Conservation (phyloP, 2,113 vertebrate species). For the Clarias gariepinus region DNA sequence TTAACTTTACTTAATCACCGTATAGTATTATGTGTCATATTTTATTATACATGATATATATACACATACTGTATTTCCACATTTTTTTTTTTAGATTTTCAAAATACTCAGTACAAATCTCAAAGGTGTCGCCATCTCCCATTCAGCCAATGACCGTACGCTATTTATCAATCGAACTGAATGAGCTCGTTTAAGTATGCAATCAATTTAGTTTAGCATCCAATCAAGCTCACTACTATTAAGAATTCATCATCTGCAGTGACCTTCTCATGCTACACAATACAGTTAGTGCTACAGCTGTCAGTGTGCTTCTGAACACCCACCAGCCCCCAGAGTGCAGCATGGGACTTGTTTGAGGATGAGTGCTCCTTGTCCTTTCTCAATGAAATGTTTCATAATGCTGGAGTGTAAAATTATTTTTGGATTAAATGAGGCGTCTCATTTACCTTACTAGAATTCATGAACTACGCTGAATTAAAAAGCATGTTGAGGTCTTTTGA, state of each 20-base stretch:
- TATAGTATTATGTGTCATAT: too few relatives aligned
- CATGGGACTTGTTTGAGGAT: background rate
- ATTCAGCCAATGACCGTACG: background rate
- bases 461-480: background rate
- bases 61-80: too few relatives aligned
- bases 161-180: background rate
- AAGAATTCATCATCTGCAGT: background rate
- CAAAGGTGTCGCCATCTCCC: background rate
- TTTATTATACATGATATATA: too few relatives aligned
- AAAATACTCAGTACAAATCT: background rate
- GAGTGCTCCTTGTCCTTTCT: background rate
- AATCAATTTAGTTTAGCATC: background rate
- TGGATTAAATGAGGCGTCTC: background rate
- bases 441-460: background rate
- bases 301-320: background rate
- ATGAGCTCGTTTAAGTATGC: background rate
- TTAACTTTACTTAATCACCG: too few relatives aligned
- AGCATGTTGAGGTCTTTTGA: background rate
- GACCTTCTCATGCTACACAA: background rate
- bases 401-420: background rate
- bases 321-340: background rate
- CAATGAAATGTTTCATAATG: background rate
- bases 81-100: background rate
- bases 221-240: background rate
- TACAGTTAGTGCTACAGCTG: background rate